Conservation (phyloP, 2,797 vertebrate genomes). For the Urocyon cinereoargenteus region DNA sequence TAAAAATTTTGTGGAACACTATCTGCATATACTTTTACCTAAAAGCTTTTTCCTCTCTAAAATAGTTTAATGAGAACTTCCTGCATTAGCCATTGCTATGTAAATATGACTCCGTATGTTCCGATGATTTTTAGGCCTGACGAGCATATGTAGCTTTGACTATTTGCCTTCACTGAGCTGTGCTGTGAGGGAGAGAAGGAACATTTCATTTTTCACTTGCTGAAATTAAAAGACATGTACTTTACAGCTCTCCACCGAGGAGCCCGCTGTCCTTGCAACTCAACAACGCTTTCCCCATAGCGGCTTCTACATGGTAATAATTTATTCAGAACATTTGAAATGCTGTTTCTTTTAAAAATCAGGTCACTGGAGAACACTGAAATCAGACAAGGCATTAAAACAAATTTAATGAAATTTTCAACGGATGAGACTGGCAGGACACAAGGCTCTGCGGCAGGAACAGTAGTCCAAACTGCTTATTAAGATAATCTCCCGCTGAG, state of each 20-base stretch:
- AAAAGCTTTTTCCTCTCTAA: constrained; percentile 11
- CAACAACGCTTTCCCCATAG: constrained; percentile 67
- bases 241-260: constrained; percentile 38
- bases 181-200: not conserved
- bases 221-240: constrained; percentile 46
- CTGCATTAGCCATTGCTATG: not conserved
- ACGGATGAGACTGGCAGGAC: constrained; percentile 77
- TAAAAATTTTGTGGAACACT: not conserved
- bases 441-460: constrained; percentile 75
- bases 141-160: not conserved
- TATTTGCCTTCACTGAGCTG: not conserved
- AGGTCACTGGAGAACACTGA: constrained; percentile 82
- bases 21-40: not conserved
- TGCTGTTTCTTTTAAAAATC: constrained; percentile 84
- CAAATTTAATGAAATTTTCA: constrained; percentile 84
- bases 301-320: constrained; percentile 76
- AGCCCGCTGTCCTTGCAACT: constrained; percentile 69
- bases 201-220: constrained; percentile 58
- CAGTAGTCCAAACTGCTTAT: constrained; percentile 81
- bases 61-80: constrained; percentile 13
- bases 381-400: constrained; percentile 84
- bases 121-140: not conserved
- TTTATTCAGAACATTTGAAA: constrained; percentile 84
- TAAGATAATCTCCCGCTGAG: constrained; percentile 82
- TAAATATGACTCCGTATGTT: constrained; percentile 10